Evolutionary conservation across 2,113 vertebrate genomes (phyloP).

Genomic region (Polypterus bichir): DNA sequence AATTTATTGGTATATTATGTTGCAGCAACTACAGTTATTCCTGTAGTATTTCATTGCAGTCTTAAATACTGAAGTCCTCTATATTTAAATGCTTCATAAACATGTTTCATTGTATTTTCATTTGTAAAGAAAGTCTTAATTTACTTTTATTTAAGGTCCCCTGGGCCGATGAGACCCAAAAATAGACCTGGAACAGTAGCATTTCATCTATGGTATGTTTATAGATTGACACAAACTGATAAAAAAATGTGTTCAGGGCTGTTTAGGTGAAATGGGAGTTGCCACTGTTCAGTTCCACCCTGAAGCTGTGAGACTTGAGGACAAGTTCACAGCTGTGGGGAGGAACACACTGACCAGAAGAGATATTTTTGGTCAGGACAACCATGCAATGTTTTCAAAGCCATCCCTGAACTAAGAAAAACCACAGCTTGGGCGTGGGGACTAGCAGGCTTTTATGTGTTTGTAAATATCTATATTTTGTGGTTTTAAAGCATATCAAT

Average conservation of each 20-base stretch:
- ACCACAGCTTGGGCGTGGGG: conserved; percentile 14
- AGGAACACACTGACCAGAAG: conserved; percentile 7
- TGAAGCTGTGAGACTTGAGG: not conserved
- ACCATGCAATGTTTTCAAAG: conserved; percentile 8
- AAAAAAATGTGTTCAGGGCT: not conserved
- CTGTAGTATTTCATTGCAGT: too few relatives aligned
- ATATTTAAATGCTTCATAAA: too few relatives aligned
- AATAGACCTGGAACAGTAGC: too few relatives aligned
- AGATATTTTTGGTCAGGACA: conserved; percentile 16
- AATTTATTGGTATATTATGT: too few relatives aligned
- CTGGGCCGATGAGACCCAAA: too few relatives aligned
- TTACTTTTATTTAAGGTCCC: too few relatives aligned
- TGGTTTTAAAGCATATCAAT: conserved; percentile 10
- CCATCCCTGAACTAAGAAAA: conserved; percentile 9
- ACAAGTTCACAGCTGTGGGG: conserved; percentile 7
- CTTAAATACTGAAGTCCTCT: too few relatives aligned
- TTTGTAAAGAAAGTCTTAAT: too few relatives aligned
- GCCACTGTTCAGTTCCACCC: conserved; percentile 8
- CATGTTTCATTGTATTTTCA: too few relatives aligned
- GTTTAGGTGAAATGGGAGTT: not conserved
- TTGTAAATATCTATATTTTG: conserved; percentile 13
- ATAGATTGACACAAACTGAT: too few relatives aligned
- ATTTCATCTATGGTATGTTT: too few relatives aligned
- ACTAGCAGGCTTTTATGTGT: conserved; percentile 1
- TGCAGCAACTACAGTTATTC: too few relatives aligned